Conservation (phyloP, 2,888 invertebrate genomes). For the Merodon equestris region DNA sequence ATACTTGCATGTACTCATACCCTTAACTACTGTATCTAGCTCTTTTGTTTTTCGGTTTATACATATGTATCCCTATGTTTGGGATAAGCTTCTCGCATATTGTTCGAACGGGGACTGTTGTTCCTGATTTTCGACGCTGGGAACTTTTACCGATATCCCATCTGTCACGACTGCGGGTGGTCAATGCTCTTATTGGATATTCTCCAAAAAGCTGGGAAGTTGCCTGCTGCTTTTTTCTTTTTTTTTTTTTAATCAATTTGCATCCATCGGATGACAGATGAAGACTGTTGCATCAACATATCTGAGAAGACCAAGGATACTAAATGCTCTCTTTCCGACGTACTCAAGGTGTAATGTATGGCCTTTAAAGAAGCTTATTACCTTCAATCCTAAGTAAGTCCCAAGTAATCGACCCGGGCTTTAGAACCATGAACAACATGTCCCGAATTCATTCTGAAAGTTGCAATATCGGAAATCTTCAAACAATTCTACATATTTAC, state of each 20-base stretch:
- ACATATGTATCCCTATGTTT: slow-evolving; percentile 12
- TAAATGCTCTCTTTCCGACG: no score
- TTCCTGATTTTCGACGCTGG: background rate
- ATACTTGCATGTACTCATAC: slow-evolving; percentile 26
- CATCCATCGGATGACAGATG: background rate
- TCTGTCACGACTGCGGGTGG: slow-evolving; percentile 46
- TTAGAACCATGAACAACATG: no score
- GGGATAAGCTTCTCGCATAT: background rate
- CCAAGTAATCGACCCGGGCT: no score
- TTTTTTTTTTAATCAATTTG: background rate
- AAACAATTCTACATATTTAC: no score
- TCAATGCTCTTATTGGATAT: background rate
- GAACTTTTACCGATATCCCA: slow-evolving; percentile 39
- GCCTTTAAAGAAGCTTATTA: no score
- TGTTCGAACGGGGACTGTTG: slow-evolving; percentile 4
- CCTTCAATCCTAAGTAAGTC: no score
- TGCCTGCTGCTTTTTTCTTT: background rate
- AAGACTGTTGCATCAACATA: no score
- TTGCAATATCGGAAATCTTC: no score
- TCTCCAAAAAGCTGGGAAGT: no score
- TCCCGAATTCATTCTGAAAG: no score
- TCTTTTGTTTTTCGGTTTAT: background rate
- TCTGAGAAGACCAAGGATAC: no score
- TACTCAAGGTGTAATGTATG: no score
- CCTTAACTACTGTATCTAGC: background rate